Percentiles rank a stretch among this genome's conserved stretches.
These are phyloP conservation scores for Amphipyra berbera DNA, from an alignment of 2,888 invertebrate species.

Conservation along the genomic window DNA sequence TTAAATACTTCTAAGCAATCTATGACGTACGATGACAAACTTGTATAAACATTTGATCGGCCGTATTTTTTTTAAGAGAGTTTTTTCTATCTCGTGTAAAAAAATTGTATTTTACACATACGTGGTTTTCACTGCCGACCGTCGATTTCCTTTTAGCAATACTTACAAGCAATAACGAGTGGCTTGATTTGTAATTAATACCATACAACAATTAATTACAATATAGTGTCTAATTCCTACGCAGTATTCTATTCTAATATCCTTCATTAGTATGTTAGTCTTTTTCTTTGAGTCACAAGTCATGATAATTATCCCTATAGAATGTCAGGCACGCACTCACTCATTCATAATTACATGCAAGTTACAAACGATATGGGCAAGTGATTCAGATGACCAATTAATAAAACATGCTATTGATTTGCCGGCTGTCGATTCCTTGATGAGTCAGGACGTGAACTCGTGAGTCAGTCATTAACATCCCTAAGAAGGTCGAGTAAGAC, in stretches of 20 bases:
- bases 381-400: constrained; percentile 73
- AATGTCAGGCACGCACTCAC: constrained; percentile 66
- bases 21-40: too few species aligned
- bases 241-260: constrained; percentile 41
- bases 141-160: not conserved
- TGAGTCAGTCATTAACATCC: constrained; percentile 63
- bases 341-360: constrained; percentile 67
- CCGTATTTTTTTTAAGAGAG: too few species aligned
- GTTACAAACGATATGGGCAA: constrained; percentile 61
- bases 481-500: constrained; percentile 14
- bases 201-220: constrained; percentile 26
- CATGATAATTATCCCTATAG: constrained; percentile 54
- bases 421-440: constrained; percentile 57
- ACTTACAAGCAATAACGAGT: not conserved
- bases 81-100: too few species aligned
- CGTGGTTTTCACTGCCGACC: too few species aligned
- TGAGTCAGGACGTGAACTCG: constrained; percentile 71
- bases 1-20: too few species aligned
- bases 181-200: constrained; percentile 19
- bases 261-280: constrained; percentile 38
- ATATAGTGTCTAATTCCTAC: constrained; percentile 18
- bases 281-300: constrained; percentile 52
- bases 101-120: too few species aligned
- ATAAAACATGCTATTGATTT: constrained; percentile 61
- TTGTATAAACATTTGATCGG: too few species aligned